Conservation (phyloP, 2,888 invertebrate species). For the Ariolimax columbianus region DNA sequence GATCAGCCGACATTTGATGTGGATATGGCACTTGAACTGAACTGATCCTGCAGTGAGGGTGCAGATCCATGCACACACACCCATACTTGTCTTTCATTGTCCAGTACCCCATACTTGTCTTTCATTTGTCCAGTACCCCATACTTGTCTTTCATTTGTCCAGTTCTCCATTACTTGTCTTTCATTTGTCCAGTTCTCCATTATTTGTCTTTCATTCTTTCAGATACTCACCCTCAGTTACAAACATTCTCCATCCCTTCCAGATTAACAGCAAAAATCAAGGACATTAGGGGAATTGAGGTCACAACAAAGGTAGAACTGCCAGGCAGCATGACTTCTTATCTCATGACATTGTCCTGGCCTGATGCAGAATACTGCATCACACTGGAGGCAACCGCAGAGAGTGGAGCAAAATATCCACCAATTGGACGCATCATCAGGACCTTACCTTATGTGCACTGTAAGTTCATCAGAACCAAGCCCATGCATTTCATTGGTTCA, state of each 20-base stretch:
- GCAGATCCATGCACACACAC: no score
- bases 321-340: conserved; percentile 34
- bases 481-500: no score
- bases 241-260: neutral
- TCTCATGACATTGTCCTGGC: conserved; percentile 31
- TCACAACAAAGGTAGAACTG: conserved; percentile 33
- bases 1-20: no score
- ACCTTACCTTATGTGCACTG: conserved; percentile 47
- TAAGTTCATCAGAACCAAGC: conserved; percentile 5
- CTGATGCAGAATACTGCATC: conserved; percentile 38
- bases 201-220: conserved; percentile 24
- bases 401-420: conserved; percentile 36
- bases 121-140: no score
- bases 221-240: conserved; percentile 4
- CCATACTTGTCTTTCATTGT: no score
- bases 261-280: conserved; percentile 45
- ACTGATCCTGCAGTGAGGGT: no score
- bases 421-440: conserved; percentile 4
- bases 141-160: no score
- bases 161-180: no score
- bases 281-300: conserved; percentile 31
- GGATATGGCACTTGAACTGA: no score
- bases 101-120: no score
- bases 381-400: conserved; percentile 26
- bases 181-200: no score